Evolutionary conservation across 2,113 vertebrate genomes (phyloP), one percentile per base, ranked within the genome.

Genomic region (Microcebus tavaratra): DNA sequence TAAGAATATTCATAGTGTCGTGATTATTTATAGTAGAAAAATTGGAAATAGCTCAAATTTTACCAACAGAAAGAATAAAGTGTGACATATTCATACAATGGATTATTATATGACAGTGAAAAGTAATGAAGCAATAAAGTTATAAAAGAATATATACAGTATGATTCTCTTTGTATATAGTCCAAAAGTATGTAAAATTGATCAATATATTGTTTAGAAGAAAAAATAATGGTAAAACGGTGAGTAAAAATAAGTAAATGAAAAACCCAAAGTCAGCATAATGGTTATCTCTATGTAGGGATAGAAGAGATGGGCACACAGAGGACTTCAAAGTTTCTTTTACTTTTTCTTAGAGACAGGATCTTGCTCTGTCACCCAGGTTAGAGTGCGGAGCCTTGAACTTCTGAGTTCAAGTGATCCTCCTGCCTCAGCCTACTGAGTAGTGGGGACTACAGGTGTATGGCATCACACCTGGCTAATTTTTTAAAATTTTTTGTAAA

Each of bases 181-280:
- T 45, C 12, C n/a, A 92, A 83, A 94, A 84, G 10, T 5, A 88
- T 78, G 27, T 18, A 92, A 63, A 80, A 87, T 50, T 61, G 90
- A 68, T 84, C 61, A 84, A 68, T 31, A 61, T 89, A 72, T 3
- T 73, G 12, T 39, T 82, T 55, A 68, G 23, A 85, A 88, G 31
- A 84, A 80, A 81, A 93, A 70, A 50, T 70, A 55, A 65, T 25
- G 4, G 73, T 85, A 72, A 94, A 61, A 73, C 3, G 6, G 3
- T 73, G 27, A 82, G 34, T 79, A 50, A 94, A 95, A 89, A 17
- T 13, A 94, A 90, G 91, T 34, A 89, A 88, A 89, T 50, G 25
- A 87, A 95, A 95, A 57, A 76, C 29, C 53, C 18, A 55, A 53
- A 82, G 21, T 94, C 68, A 93, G 45, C 42, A n/a, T 55, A 48